phyloP scores from a whole-genome alignment of 92 coral and sea anemone species.

The Umimayanthus kanabou region DNA sequence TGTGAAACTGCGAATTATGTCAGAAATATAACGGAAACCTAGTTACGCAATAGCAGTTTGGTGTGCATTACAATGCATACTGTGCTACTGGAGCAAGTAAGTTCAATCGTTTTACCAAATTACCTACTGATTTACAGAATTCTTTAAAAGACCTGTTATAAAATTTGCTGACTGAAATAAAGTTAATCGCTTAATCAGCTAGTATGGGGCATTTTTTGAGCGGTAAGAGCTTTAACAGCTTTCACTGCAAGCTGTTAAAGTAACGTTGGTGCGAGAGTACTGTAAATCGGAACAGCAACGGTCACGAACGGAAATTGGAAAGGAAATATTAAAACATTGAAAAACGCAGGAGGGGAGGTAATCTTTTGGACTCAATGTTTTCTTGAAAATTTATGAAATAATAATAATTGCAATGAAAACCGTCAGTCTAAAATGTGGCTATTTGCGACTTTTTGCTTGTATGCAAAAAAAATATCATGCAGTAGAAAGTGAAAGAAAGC shows the following conservation, averaged over 20 bases:
- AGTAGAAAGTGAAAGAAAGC: too few species aligned
- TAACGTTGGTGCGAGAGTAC: too few species aligned
- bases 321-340: too few species aligned
- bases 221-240: neutral
- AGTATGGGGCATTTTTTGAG: neutral
- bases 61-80: neutral
- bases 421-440: neutral
- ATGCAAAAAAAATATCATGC: neutral
- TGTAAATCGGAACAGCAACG: neutral
- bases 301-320: neutral
- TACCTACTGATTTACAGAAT: neutral
- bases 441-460: neutral
- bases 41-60: neutral
- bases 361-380: neutral
- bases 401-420: neutral
- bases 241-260: neutral
- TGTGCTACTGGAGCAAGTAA: neutral
- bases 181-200: neutral
- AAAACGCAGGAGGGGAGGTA: neutral
- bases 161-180: neutral
- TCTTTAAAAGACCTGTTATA: neutral
- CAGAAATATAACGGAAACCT: neutral
- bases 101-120: conserved; percentile 1
- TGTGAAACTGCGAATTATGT: conserved; percentile 24
- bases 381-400: neutral